Percentiles rank a stretch among this genome's conserved stretches.
Conservation (phyloP, 2,797 vertebrate species). For the Alfaro cultratus region DNA sequence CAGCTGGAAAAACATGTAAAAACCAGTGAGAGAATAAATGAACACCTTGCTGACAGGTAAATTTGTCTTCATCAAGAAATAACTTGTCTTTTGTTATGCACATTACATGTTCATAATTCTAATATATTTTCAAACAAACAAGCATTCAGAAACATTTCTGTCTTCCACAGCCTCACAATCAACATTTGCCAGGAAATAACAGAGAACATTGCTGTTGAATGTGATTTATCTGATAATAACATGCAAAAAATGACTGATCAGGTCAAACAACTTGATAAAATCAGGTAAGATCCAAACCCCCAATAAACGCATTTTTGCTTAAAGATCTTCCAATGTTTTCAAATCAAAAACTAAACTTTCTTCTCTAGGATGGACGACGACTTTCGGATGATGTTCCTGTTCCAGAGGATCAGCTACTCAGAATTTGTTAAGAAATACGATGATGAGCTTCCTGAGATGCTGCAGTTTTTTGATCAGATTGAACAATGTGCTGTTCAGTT, state of each 20-base stretch:
- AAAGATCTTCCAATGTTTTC: neutral
- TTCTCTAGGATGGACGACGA: constrained; percentile 59
- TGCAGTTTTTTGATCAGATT: constrained; percentile 60
- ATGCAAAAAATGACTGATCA: constrained; percentile 30
- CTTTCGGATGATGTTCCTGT: constrained; percentile 68
- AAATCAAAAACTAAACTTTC: neutral
- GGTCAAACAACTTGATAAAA: constrained; percentile 53
- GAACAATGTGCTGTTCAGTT: constrained; percentile 69
- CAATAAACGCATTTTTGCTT: no score
- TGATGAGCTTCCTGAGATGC: constrained; percentile 51
- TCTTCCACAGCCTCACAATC: constrained; percentile 19
- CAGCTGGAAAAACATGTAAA: no score
- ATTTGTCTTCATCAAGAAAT: neutral
- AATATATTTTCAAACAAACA: neutral
- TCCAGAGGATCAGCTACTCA: constrained; percentile 28
- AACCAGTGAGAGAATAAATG: constrained; percentile 43
- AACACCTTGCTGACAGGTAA: constrained; percentile 62
- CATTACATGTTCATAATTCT: neutral
- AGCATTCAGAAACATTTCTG: neutral
- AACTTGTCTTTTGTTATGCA: no score
- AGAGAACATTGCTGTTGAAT: constrained; percentile 12
- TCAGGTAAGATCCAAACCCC: constrained; percentile 58
- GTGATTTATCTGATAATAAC: constrained; percentile 48
- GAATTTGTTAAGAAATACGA: constrained; percentile 63
- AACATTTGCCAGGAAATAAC: constrained; percentile 29